Percentiles rank a stretch among this genome's conserved stretches.
phyloP scores from a whole-genome alignment of 2,797 vertebrate species.

The Cyclopterus lumpus region DNA sequence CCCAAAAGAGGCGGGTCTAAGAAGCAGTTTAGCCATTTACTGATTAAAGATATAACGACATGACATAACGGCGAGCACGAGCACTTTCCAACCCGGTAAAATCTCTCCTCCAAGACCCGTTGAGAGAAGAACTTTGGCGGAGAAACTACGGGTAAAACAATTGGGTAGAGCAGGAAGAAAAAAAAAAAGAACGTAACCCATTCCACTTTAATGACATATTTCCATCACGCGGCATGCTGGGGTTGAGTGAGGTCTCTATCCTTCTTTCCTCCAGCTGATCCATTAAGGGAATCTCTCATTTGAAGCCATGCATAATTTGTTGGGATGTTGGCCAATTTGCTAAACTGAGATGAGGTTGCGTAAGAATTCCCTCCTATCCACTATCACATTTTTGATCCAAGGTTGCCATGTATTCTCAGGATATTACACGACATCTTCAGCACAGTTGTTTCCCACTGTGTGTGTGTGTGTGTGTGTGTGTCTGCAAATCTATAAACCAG shows the following conservation, averaged over 20 bases:
- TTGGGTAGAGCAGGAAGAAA: no score
- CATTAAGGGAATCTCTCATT: constrained; percentile 24
- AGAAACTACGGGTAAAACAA: no score
- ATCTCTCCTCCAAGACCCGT: no score
- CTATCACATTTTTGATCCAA: neutral
- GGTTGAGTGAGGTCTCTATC: neutral
- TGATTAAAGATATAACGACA: no score
- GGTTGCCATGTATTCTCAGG: neutral
- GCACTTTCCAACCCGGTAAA: no score
- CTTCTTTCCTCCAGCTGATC: constrained; percentile 30
- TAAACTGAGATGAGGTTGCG: constrained; percentile 11
- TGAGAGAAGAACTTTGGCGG: no score
- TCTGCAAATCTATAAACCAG: neutral
- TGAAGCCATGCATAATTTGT: constrained; percentile 30
- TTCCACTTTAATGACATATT: no score
- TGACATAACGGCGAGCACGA: no score
- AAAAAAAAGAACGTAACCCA: no score
- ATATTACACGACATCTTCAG: neutral
- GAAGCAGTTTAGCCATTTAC: no score
- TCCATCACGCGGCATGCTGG: neutral
- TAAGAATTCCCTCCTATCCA: neutral
- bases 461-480: neutral
- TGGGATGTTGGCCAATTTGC: neutral
- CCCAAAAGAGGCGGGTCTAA: no score
- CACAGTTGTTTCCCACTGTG: neutral